Base-by-base conservation (phyloP, 2,113 vertebrate genomes). In the Macrotis lagotis region DNA sequence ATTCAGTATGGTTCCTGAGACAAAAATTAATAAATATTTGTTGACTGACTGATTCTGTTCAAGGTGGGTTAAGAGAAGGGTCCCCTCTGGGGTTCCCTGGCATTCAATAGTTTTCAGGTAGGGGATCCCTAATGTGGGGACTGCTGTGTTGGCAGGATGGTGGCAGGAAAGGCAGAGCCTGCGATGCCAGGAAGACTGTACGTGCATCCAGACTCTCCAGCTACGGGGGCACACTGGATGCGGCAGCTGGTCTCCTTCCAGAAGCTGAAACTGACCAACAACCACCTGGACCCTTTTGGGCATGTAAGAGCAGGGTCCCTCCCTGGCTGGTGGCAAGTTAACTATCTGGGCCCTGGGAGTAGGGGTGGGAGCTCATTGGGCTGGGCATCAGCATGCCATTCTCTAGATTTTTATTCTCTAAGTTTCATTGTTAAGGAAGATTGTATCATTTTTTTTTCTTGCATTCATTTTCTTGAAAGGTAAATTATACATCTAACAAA, bases 201-300 rank as follows among this genome's bases (percentile, higher is more conserved):
- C 0, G 99, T 99, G n/a, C 99, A 99, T 96, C 99, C 99, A 0
- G 99, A 99, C 96, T 99, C 99, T 0, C 99, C 99, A 0, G 99
- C 99, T 91, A 99, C 99, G 0, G 99, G 99, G 59, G 99, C 99
- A 0, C 99, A 99, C 97, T 99, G 99, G 99, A 99, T 99, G 99
- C 96, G 99, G 94, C 99, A 99, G 94, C 98, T 99, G 95, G 99
- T 99, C 90, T 99, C 99, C 2, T 99, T 99, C 97, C 99, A 99
- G 98, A 99, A 99, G 98, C 98, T 99, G 59, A 99, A 99, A 96
- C 98, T 99, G 96, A 99, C 99, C 55, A 99, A 99, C 98, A 99
- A 99, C 97, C 99, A 99, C 98, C 99, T 99, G 98, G 99, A 99
- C 97, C 99, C 99, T 49, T 99, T 99, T 3, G 99, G 99, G 93